These are phyloP conservation scores for Ephestia elutella DNA, from an alignment of 1,140 invertebrate genomes.

Conservation along the genomic window DNA sequence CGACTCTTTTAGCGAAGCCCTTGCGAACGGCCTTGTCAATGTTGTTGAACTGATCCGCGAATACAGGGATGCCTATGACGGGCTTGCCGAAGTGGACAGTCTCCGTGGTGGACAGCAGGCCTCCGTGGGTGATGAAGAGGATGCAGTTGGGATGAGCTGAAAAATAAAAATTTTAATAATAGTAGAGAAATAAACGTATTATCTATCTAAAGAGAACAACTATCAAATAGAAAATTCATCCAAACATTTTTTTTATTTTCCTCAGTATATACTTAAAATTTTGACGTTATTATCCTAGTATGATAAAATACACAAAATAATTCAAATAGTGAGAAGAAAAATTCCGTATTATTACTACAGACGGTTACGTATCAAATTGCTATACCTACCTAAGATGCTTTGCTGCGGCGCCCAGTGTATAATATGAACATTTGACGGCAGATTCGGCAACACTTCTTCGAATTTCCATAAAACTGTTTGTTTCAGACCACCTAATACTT, in stretches of 20 bases:
- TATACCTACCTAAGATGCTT: slow-evolving; percentile 18
- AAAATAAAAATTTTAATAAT: slow-evolving; percentile 63
- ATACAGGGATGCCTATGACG: slow-evolving; percentile 80
- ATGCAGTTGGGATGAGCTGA: slow-evolving; percentile 78
- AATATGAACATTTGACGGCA: slow-evolving; percentile 21
- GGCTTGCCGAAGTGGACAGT: slow-evolving; percentile 80
- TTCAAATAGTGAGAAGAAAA: too few relatives aligned
- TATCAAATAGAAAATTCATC: too few relatives aligned
- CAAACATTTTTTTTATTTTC: too few relatives aligned
- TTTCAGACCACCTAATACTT: slow-evolving; percentile 15
- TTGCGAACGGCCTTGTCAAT: slow-evolving; percentile 53
- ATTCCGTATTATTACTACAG: too few relatives aligned
- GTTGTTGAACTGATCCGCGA: slow-evolving; percentile 77
- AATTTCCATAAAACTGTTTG: slow-evolving; percentile 22
- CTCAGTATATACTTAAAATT: too few relatives aligned
- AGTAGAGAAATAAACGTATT: too few relatives aligned
- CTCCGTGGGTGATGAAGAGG: slow-evolving; percentile 81
- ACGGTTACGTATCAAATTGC: too few relatives aligned
- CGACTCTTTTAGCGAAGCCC: slow-evolving; percentile 58
- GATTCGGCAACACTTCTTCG: slow-evolving; percentile 13
- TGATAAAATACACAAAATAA: too few relatives aligned
- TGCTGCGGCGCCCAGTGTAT: slow-evolving; percentile 20
- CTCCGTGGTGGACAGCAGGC: slow-evolving; percentile 79
- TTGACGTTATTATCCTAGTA: too few relatives aligned
- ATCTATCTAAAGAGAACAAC: too few relatives aligned